Percentiles rank a stretch among this genome's conserved stretches.
phyloP scores from a whole-genome alignment of 2,888 invertebrate genomes.

The Melanargia galathea region DNA sequence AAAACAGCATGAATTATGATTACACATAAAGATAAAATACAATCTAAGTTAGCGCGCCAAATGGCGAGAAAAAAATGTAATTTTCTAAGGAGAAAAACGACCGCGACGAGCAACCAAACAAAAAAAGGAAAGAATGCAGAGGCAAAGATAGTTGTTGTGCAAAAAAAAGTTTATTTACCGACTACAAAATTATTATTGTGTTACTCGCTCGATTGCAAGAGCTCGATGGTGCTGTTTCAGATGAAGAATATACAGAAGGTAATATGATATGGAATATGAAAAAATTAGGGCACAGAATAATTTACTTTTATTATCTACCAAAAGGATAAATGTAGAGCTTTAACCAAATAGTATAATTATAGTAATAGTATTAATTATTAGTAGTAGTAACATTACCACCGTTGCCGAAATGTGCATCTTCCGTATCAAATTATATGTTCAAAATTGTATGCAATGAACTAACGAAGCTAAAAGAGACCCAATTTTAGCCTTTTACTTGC shows the following conservation, averaged over 20 bases:
- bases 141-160: constrained; percentile 18
- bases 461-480: not conserved
- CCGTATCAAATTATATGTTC: not conserved
- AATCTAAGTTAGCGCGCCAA: constrained; percentile 76
- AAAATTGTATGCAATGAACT: not conserved
- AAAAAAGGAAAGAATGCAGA: constrained; percentile 54
- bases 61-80: constrained; percentile 74
- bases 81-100: constrained; percentile 67
- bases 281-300: not conserved
- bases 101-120: constrained; percentile 51
- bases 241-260: not conserved
- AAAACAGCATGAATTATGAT: constrained; percentile 79
- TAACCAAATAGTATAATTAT: not conserved
- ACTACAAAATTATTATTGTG: not conserved
- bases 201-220: not conserved
- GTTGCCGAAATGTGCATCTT: not conserved
- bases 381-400: too few relatives aligned
- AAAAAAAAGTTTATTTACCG: not conserved
- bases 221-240: not conserved
- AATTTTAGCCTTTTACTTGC: constrained; percentile 25
- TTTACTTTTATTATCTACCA: not conserved
- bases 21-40: constrained; percentile 80
- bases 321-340: not conserved
- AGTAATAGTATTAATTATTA: too few relatives aligned
- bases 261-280: too few relatives aligned